These are phyloP conservation scores for Yponomeuta sedellus DNA, from an alignment of 2,888 invertebrate species.

Conservation along the genomic window DNA sequence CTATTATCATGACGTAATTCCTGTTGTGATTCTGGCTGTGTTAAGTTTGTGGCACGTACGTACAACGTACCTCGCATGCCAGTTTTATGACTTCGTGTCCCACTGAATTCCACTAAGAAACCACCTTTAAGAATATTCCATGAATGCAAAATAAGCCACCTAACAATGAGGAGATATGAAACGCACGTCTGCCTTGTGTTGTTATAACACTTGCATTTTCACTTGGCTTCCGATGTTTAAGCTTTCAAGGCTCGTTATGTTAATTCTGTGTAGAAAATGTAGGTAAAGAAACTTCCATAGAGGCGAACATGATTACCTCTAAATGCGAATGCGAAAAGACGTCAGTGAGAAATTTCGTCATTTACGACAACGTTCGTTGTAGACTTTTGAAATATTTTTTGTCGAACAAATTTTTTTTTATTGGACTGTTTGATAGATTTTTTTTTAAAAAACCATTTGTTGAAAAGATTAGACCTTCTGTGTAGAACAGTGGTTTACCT, in stretches of 20 bases:
- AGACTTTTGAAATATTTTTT: no score
- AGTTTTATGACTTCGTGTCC: conserved; percentile 45
- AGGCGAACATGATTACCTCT: not conserved
- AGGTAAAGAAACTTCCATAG: not conserved
- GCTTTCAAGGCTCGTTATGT: not conserved
- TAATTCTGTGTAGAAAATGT: not conserved
- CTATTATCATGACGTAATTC: no score
- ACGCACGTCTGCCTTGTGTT: conserved; percentile 48
- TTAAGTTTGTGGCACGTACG: not conserved
- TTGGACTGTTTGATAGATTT: no score
- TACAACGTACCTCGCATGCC: conserved; percentile 22
- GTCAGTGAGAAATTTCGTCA: no score
- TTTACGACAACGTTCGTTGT: no score
- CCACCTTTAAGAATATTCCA: conserved; percentile 68
- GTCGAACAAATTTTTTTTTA: no score
- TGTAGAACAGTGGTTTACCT: no score
- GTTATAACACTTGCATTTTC: conserved; percentile 24
- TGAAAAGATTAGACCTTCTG: no score
- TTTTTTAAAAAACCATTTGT: no score
- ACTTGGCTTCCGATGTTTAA: not conserved
- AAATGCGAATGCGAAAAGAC: no score
- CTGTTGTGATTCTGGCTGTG: not conserved
- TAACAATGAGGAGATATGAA: conserved; percentile 37
- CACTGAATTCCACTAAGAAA: conserved; percentile 32
- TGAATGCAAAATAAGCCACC: conserved; percentile 69